Evolutionary conservation across 2,113 vertebrate species (phyloP).

Genomic region (Halichoerus grypus): DNA sequence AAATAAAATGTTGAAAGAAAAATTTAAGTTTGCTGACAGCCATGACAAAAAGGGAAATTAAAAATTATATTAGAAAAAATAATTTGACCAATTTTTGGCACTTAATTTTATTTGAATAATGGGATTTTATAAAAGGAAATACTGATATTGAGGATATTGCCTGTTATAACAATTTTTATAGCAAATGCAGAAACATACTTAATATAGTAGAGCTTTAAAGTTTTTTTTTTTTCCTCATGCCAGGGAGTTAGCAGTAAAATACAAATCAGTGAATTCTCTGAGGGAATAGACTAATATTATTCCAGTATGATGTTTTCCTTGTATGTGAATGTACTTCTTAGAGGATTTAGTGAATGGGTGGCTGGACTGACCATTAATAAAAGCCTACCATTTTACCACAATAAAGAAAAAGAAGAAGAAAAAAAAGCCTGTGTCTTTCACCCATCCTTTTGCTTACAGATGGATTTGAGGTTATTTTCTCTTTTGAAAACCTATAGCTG

Average conservation of each 20-base stretch:
- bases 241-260: background rate
- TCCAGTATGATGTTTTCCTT: conserved; percentile 3
- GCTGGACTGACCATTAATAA: background rate
- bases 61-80: conserved; percentile 32
- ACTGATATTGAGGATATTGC: background rate
- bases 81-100: background rate
- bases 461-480: conserved; percentile 45
- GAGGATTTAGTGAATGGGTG: background rate
- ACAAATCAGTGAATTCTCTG: conserved; percentile 41
- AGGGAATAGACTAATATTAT: conserved; percentile 9
- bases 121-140: background rate
- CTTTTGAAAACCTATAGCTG: conserved; percentile 14
- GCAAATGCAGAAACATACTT: conserved; percentile 30
- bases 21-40: background rate
- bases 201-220: background rate
- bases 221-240: background rate
- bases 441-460: background rate
- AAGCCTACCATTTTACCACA: background rate
- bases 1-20: conserved; percentile 24
- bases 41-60: background rate
- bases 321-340: conserved; percentile 17
- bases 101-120: conserved; percentile 37
- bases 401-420: background rate
- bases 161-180: conserved; percentile 39
- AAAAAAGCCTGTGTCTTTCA: background rate